Conservation (phyloP, 2,888 invertebrate species). For the Apotomis betuletana region DNA sequence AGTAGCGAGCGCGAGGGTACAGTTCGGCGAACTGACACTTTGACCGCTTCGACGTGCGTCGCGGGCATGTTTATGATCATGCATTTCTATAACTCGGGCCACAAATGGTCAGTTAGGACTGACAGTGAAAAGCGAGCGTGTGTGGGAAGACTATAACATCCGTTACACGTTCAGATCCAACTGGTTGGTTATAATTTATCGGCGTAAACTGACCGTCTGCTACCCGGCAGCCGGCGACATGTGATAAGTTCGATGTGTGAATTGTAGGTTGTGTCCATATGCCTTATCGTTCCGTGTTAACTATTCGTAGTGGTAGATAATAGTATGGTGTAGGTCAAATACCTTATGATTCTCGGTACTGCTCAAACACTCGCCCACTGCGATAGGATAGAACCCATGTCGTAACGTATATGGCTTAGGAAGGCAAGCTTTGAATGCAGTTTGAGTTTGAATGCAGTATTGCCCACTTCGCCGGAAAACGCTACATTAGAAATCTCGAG, state of each 20-base stretch:
- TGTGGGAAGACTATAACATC: conserved; percentile 15
- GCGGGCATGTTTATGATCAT: conserved; percentile 48
- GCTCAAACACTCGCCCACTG: not conserved
- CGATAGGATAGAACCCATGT: conserved; percentile 1
- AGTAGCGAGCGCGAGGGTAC: conserved; percentile 49
- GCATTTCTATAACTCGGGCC: conserved; percentile 25
- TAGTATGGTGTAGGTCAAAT: not conserved
- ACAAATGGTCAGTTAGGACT: conserved; percentile 21
- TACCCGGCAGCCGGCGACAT: not conserved
- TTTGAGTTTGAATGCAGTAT: not conserved
- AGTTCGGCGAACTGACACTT: conserved; percentile 52
- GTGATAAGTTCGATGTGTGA: conserved; percentile 17
- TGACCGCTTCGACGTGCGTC: conserved; percentile 41
- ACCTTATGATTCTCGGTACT: conserved; percentile 21
- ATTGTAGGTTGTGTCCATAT: not conserved
- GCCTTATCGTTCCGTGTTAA: not conserved
- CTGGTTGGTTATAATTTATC: conserved; percentile 8
- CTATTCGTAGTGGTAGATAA: too few relatives aligned
- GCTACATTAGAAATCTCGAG: not conserved
- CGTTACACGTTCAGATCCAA: conserved; percentile 13
- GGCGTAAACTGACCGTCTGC: not conserved
- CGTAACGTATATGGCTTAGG: not conserved
- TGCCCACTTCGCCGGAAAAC: not conserved
- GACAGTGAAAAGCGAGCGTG: conserved; percentile 21
- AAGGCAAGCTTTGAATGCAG: not conserved